phyloP scores from a whole-genome alignment of 2,888 invertebrate species.

The Tupiocoris notatus region DNA sequence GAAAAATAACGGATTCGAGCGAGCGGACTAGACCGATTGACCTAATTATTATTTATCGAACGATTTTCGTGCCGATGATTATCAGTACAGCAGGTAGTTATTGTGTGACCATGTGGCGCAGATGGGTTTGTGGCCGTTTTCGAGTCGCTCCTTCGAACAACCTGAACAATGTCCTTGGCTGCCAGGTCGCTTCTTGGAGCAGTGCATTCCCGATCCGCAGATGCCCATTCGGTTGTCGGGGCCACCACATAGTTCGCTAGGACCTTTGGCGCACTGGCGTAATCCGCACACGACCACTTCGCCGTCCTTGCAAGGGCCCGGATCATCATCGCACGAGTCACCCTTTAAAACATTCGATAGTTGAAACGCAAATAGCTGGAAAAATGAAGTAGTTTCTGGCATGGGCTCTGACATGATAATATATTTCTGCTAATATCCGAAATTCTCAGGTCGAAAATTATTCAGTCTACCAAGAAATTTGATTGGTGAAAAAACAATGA shows the following conservation, averaged over 20 bases:
- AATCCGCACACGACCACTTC: background rate
- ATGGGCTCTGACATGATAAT: too few species aligned
- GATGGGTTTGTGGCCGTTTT: background rate
- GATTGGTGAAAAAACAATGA: too few species aligned
- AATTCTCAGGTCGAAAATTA: too few species aligned
- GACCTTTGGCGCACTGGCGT: conserved; percentile 23
- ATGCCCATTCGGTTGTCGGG: background rate
- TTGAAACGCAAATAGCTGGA: too few species aligned
- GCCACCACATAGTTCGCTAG: conserved; percentile 16
- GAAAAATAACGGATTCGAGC: background rate
- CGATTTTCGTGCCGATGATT: too few species aligned
- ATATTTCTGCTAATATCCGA: too few species aligned
- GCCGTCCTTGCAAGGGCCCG: conserved; percentile 15
- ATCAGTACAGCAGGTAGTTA: background rate
- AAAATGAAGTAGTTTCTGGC: too few species aligned
- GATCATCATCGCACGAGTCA: conserved; percentile 7
- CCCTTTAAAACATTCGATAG: background rate
- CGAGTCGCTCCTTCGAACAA: background rate
- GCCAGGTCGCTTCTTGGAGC: background rate
- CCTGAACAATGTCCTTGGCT: background rate
- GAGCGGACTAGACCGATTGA: background rate
- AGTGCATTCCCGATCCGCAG: conserved; percentile 28
- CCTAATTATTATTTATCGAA: too few species aligned
- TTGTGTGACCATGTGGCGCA: background rate
- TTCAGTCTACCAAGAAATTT: too few species aligned